Evolutionary conservation across 2,888 invertebrate genomes (phyloP).

Genomic region (Metellina segmentata): DNA sequence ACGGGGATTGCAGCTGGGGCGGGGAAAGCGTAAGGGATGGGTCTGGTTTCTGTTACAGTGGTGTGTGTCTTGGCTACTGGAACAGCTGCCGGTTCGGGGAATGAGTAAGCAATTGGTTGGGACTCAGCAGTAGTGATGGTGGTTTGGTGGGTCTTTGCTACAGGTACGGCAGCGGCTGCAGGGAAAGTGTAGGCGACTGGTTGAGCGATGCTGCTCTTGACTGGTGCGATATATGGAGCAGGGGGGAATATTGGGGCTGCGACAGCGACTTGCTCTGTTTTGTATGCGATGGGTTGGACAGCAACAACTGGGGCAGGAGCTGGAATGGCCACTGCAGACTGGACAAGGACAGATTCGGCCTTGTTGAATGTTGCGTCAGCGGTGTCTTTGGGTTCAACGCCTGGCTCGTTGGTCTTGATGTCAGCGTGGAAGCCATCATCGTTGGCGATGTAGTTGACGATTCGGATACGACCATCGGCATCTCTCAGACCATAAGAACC

Average conservation of each 20-base stretch:
- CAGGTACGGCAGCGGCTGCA: conserved; percentile 61
- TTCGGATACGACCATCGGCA: conserved; percentile 78
- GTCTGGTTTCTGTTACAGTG: neutral
- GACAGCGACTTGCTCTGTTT: conserved; percentile 60
- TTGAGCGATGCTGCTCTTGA: conserved; percentile 31
- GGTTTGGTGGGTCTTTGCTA: conserved; percentile 57
- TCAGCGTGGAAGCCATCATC: conserved; percentile 78
- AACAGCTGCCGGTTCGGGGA: conserved; percentile 61
- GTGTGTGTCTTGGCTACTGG: conserved; percentile 54
- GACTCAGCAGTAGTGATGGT: conserved; percentile 50
- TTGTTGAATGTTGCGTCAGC: conserved; percentile 78
- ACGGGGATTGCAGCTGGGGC: conserved; percentile 65
- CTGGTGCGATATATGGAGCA: conserved; percentile 49
- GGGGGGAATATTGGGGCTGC: conserved; percentile 55
- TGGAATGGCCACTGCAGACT: conserved; percentile 62
- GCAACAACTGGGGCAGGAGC: conserved; percentile 65
- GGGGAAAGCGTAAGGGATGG: conserved; percentile 49
- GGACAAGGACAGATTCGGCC: conserved; percentile 74
- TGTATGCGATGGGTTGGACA: conserved; percentile 39
- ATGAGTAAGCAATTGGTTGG: conserved; percentile 53
- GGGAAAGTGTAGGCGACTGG: conserved; percentile 60
- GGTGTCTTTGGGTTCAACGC: conserved; percentile 77
- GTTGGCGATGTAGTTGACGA: conserved; percentile 78
- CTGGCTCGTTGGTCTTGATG: conserved; percentile 78
- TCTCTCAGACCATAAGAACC: conserved; percentile 78